Percentiles rank a stretch among this genome's conserved stretches.
Conservation (phyloP, 2,888 invertebrate genomes). For the Tricholauxania praeusta region DNA sequence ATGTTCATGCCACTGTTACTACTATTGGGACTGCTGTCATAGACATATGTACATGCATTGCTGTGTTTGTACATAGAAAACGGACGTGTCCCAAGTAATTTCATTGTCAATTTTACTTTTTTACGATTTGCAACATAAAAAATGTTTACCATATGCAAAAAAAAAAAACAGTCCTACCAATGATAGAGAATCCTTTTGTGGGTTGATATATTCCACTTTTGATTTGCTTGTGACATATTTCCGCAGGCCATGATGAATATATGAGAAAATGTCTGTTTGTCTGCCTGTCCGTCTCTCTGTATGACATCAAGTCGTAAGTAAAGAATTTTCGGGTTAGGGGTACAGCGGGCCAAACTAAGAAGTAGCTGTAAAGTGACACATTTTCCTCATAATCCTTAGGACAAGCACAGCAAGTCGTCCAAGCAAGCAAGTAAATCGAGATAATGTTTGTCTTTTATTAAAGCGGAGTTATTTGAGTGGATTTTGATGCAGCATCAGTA, state of each 20-base stretch:
- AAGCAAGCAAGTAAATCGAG: not conserved
- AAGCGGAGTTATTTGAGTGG: constrained; percentile 1
- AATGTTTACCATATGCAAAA: constrained; percentile 17
- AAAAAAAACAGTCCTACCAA: not conserved
- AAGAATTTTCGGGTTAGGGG: too few species aligned
- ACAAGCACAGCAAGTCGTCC: not conserved
- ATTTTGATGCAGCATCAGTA: constrained; percentile 10
- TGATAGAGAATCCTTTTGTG: constrained; percentile 6
- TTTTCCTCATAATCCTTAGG: constrained; percentile 7
- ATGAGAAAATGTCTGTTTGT: not conserved
- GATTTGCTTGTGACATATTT: constrained; percentile 24
- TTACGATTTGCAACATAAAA: constrained; percentile 25
- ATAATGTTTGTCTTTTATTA: constrained; percentile 20
- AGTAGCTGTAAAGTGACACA: constrained; percentile 1
- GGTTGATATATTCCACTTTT: constrained; percentile 11
- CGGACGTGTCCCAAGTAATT: constrained; percentile 18
- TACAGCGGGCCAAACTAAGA: not conserved
- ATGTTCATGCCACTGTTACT: not conserved
- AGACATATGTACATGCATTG: not conserved
- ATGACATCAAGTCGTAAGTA: not conserved
- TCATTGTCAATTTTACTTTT: constrained; percentile 27
- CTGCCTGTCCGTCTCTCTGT: not conserved
- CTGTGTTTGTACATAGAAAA: not conserved
- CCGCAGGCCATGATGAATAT: constrained; percentile 24
- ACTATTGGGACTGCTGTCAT: not conserved